Conservation (phyloP, 2,797 vertebrate genomes). For the Takifugu ocellatus region DNA sequence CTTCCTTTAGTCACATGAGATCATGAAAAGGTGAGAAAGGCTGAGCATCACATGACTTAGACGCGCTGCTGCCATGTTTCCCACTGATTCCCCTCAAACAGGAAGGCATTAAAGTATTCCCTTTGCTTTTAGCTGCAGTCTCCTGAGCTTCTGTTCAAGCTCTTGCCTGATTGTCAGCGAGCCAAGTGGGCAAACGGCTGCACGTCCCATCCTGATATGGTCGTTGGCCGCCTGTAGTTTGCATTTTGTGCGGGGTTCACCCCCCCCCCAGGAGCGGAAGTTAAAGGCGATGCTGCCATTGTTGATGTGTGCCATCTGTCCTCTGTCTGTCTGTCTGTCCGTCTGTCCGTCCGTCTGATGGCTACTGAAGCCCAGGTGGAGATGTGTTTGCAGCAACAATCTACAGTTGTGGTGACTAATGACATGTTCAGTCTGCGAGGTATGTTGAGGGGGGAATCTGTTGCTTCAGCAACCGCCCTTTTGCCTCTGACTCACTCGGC, state of each 20-base stretch:
- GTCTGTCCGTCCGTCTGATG: no score
- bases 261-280: constrained; percentile 23
- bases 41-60: constrained; percentile 26
- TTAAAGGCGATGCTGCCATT: constrained; percentile 43
- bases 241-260: constrained; percentile 38
- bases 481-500: constrained; percentile 52
- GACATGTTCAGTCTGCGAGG: constrained; percentile 47
- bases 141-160: constrained; percentile 24
- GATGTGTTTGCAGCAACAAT: neutral
- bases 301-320: constrained; percentile 55
- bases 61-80: constrained; percentile 24
- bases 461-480: constrained; percentile 42
- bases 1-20: constrained; percentile 4
- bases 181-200: constrained; percentile 49
- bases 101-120: constrained; percentile 21
- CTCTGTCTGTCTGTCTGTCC: constrained; percentile 33
- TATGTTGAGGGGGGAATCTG: constrained; percentile 40
- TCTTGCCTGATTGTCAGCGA: constrained; percentile 41
- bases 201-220: constrained; percentile 49
- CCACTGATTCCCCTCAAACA: constrained; percentile 13
- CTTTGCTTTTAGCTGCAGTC: constrained; percentile 41
- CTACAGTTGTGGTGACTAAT: constrained; percentile 53
- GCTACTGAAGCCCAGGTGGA: no score
- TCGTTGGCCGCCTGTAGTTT: constrained; percentile 65
- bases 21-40: constrained; percentile 11